Conservation (phyloP, 1,140 invertebrate genomes). For the Ips typographus region DNA sequence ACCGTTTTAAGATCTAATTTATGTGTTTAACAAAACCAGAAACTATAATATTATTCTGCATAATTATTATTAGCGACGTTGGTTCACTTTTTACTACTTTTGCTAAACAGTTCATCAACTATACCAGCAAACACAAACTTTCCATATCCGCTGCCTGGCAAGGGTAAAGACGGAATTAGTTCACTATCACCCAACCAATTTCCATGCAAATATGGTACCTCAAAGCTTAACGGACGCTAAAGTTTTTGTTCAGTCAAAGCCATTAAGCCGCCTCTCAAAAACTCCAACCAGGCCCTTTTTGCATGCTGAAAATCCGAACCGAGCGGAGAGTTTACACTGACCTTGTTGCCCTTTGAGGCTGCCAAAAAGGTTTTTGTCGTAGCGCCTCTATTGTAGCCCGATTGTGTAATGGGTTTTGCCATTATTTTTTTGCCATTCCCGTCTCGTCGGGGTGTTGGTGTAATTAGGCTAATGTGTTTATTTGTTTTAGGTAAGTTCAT, state of each 20-base stretch:
- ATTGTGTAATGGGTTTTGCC: not conserved
- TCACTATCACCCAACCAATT: constrained; percentile 5
- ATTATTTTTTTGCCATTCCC: not conserved
- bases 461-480: constrained; percentile 5
- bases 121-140: too few relatives aligned
- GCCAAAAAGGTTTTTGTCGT: constrained; percentile 2
- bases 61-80: too few relatives aligned
- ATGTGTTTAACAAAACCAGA: not conserved
- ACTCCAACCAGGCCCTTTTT: not conserved
- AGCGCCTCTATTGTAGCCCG: not conserved
- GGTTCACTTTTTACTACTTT: too few relatives aligned
- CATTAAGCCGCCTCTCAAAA: constrained; percentile 13
- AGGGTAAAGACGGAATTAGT: constrained; percentile 13
- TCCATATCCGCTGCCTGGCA: not conserved
- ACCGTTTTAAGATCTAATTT: not conserved
- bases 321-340: not conserved
- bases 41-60: not conserved
- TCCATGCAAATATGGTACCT: constrained; percentile 11
- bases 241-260: constrained; percentile 6
- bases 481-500: constrained; percentile 1
- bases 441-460: not conserved
- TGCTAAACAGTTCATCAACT: too few relatives aligned
- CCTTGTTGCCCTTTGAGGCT: not conserved
- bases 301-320: not conserved
- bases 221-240: not conserved